These are phyloP conservation scores for Tipula helvola DNA, from an alignment of 2,888 invertebrate genomes.

Conservation along the genomic window DNA sequence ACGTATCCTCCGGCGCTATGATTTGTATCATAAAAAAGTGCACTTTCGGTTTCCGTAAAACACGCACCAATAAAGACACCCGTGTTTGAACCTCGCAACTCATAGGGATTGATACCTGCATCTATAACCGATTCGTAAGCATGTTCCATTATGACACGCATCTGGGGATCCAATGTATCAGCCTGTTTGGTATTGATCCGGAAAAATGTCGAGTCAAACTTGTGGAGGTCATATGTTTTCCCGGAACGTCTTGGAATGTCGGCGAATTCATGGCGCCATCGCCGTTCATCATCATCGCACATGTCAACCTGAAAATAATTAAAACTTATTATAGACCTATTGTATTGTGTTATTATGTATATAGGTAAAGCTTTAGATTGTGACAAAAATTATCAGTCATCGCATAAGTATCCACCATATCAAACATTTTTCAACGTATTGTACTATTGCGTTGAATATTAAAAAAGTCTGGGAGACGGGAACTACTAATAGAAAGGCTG, in stretches of 20 bases:
- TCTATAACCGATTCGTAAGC: conserved; percentile 69
- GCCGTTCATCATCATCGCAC: conserved; percentile 63
- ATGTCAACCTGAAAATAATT: conserved; percentile 51
- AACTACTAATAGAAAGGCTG: too few relatives aligned
- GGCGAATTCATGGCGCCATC: conserved; percentile 61
- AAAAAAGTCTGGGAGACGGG: too few relatives aligned
- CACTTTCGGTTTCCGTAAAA: conserved; percentile 59
- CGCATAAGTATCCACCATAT: too few relatives aligned
- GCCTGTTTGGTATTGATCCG: conserved; percentile 64
- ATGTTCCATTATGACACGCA: conserved; percentile 62
- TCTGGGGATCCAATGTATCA: conserved; percentile 66
- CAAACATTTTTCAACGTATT: too few relatives aligned
- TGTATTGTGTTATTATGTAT: not conserved
- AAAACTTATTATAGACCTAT: not conserved
- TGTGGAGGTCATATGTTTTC: conserved; percentile 53
- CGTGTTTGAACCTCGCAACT: conserved; percentile 50
- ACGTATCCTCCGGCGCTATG: conserved; percentile 38
- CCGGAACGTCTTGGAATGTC: conserved; percentile 65
- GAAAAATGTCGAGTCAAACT: conserved; percentile 67
- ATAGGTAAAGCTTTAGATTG: too few relatives aligned
- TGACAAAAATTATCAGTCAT: too few relatives aligned
- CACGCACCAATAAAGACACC: conserved; percentile 65
- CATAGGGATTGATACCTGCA: conserved; percentile 54
- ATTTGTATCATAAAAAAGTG: conserved; percentile 53
- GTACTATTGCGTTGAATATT: too few relatives aligned